Base-by-base conservation (phyloP, 2,888 invertebrate genomes). In the Magallana nippona region DNA sequence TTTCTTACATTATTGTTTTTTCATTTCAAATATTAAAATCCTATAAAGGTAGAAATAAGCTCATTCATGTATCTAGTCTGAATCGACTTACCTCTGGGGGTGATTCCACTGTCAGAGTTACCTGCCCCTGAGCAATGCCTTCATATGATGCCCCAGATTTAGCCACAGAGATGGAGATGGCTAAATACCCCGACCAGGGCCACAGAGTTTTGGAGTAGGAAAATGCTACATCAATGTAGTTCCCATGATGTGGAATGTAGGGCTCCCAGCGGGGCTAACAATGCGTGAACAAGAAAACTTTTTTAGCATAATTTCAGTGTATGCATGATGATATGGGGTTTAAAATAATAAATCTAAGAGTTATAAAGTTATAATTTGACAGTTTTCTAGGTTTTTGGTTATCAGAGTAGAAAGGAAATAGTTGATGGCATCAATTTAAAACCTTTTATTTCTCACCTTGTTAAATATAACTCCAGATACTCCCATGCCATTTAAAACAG, bases 131-230 rank as follows among this genome's bases (percentile, higher is more conserved):
- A 10, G 96, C 96, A 82, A 96, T 95, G 11, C 97, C 97, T 92
- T 97, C 97, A 95, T 96, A 97, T 80, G 95, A 95, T 3, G 95
- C 95, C 2, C 96, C 97, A 32, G 95, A 95, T 84, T 95, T 94
- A 83, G 96, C 95, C 22, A 97, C 96, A 17, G 96, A 96, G 56
- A 98, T 95, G 91, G 96, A 95, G 32, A 99, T 96, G 1, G 98
- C 98, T 90, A 99, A 94, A 97, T 97, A 99, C 0, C 99, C 99
- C 1, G 98, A 97, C 98, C 98, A 99, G 0, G 99, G 99, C 98
- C 98, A 99, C 82, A 99, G 95, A 60, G 97, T 95, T 88, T 96
- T 96, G 15, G 97, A 97, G 95, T 97, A 96, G 3, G 96, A 96
- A 83, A 97, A 96, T 0, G 97, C 96, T 17, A 95, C 96, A 82